phyloP scores from a whole-genome alignment of 2,797 vertebrate species.

The Myripristis jacobus region DNA sequence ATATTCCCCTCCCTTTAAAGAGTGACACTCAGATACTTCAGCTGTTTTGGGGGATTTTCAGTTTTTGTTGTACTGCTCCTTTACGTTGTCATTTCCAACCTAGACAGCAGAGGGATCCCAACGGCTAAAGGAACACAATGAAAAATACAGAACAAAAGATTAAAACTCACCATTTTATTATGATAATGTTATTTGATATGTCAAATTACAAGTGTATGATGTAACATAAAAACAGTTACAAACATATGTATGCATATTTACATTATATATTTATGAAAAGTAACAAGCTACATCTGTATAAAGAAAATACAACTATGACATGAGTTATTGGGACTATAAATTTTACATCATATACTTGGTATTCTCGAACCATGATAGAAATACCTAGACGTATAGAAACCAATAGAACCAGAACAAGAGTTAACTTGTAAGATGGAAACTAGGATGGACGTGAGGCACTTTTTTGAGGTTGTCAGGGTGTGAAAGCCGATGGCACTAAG shows the following conservation, averaged over 20 bases:
- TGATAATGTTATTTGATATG: constrained; percentile 92
- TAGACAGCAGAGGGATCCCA: not conserved
- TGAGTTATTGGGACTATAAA: constrained; percentile 93
- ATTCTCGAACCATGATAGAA: constrained; percentile 85
- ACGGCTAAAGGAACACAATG: constrained; percentile 34
- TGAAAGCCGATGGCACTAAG: constrained; percentile 88
- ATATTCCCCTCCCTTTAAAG: too few relatives aligned
- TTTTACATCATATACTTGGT: constrained; percentile 91
- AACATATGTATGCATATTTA: constrained; percentile 97
- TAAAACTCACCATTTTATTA: constrained; percentile 93
- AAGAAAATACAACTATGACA: constrained; percentile 91
- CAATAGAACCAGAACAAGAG: constrained; percentile 86
- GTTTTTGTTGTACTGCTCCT: not conserved
- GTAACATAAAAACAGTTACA: constrained; percentile 96
- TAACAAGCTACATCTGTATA: constrained; percentile 92
- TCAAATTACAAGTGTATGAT: constrained; percentile 94
- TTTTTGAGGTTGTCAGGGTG: constrained; percentile 90
- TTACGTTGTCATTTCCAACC: not conserved
- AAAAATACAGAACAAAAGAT: constrained; percentile 71
- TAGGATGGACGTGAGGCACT: constrained; percentile 96
- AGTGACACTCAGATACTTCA: too few relatives aligned
- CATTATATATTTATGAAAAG: constrained; percentile 94
- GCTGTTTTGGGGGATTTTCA: too few relatives aligned
- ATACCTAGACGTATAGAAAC: constrained; percentile 84
- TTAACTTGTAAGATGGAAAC: constrained; percentile 88